Evolutionary conservation across 2,797 vertebrate species (phyloP), one percentile per base, ranked within the genome.

Genomic region (Coregonus sp.): DNA sequence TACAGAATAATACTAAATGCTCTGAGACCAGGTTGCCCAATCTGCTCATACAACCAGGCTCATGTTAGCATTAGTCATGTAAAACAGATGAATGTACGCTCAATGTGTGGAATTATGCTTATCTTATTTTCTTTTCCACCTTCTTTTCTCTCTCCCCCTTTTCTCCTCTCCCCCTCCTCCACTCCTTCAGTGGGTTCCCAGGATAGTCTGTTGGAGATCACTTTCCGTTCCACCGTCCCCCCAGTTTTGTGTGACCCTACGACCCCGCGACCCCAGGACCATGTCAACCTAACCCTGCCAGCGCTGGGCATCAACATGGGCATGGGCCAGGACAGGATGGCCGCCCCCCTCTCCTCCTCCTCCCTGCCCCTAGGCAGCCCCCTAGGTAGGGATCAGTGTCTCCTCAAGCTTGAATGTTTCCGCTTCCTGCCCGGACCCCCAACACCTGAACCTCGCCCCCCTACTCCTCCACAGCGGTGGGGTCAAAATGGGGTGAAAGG

Each of bases 141-240:
- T 75, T n/a, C 56, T 54, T 47, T 16, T 4, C 5, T 12, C 74
- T 69, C 54, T 29, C 18, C 59, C 31, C 31, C 31, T 33, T 33
- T 33, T 33, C 31, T 33, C 31, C 31, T 33, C 2, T 33, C 7
- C 6, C 70, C 74, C 66, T 51, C 4, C 47, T 59, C 25, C 12
- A 47, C 40, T 74, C 82, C 40, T 81, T 51, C 37, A 99, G 98
- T 96, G 90, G 97, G 96, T 78, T 99, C 97, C 77, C 98, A 98
- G 93, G 98, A 99, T 94, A 98, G 98, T 82, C 93, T 99, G 90
- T 84, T 99, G 95, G 98, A 99, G 93, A 99, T 99, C 93, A 97
- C 97, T 51, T 99, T 97, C 92, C 96, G 98, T 33, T 95, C 97
- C 15, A 96, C 95, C 0, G 89, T 93, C 15, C 95, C 96, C 50